Base-by-base conservation (phyloP, 2,113 vertebrate genomes). In the Anolis carolinensis region DNA sequence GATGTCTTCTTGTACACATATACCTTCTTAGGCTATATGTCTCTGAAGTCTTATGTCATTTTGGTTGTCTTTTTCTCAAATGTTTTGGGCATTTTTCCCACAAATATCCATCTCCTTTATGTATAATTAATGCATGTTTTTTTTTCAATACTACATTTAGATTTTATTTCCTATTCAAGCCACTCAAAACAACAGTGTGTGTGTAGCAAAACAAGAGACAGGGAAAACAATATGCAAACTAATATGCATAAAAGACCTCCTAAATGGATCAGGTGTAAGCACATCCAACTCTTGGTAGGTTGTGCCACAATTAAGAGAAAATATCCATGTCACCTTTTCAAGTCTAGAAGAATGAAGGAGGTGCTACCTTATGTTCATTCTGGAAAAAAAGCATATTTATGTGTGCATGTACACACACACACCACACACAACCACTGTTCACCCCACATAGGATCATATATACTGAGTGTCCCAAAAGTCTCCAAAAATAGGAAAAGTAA, bases 51-150 rank as follows among this genome's bases (percentile, higher is more conserved):
- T 82, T 59, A 75, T 25, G 62, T 5, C 67, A 74, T 25, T 21
- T 88, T 89, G 65, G 14, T 87, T 68, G 52, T 63, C 30, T 81
- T 44, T 86, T 86, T 84, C 59, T 39, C 52, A n/a, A 20, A 62
- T 3, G 2, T 71, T 86, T 81, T 71, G 36, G 68, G 23, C 36
- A 76, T 16, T 18, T 0, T 2, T 72, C 63, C 30, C 8, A 27
- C 0, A 59, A 52, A 82, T 5, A 82, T 59, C 20, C 21, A 85
- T 73, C 50, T 25, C 11, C 55, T 77, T 81, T 55, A 32, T 30
- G 0, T 67, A 55, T 39, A 81, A 74, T 65, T 44, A 52, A 50
- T 81, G 36, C 20, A 67, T 59, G n/a, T 16, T n/a, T 36, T 34
- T 65, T 23, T 39, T 18, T 39, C 13, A 79, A 79, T 32, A 44